Evolutionary conservation across 2,888 invertebrate species (phyloP), one percentile per base, ranked within the genome.

Genomic region (Meandrusa payeni): DNA sequence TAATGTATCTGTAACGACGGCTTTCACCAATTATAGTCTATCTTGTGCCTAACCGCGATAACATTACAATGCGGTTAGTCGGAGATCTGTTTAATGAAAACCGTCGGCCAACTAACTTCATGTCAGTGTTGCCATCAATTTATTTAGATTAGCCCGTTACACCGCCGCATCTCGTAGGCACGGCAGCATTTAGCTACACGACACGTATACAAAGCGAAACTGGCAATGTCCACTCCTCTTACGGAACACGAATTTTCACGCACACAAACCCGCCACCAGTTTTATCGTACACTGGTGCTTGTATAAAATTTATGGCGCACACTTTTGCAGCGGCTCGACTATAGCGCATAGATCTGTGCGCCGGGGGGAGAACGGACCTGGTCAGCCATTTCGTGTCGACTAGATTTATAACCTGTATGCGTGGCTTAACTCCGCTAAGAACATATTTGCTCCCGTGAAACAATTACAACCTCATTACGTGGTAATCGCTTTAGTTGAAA

Each of bases 271-370:
- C 66, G 67, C 72, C n/a, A 67, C 63, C 74, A 82, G 81, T 82
- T 86, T 86, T 85, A 79, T 77, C 76, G 76, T 81, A 81, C 82
- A 79, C 76, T 69, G 72, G 70, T 64, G 74, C 70, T 74, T 69
- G 80, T 81, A 85, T 85, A 85, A 87, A 87, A 86, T 86, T 83
- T 87, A 87, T 82, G 73, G 83, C 73, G 80, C 85, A 87, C 86
- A 87, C 86, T 87, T 86, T 87, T 85, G 86, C 85, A 83, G 61
- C 59, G 52, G 50, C 47, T 41, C 33, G 28, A 51, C 53, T 52
- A 58, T 76, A 75, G 79, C 77, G 73, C 73, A 67, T 69, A 75
- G 73, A 73, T 77, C 76, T 70, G 75, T 75, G 72, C 61, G 69
- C 59, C 60, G 64, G 76, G 74, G 75, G 76, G 76, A n/a, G n/a